A percentile compares a stretch with the other conserved stretches of the same genome.
Evolutionary conservation across 2,888 invertebrate genomes (phyloP).

Genomic region (Hedychridium roseum): DNA sequence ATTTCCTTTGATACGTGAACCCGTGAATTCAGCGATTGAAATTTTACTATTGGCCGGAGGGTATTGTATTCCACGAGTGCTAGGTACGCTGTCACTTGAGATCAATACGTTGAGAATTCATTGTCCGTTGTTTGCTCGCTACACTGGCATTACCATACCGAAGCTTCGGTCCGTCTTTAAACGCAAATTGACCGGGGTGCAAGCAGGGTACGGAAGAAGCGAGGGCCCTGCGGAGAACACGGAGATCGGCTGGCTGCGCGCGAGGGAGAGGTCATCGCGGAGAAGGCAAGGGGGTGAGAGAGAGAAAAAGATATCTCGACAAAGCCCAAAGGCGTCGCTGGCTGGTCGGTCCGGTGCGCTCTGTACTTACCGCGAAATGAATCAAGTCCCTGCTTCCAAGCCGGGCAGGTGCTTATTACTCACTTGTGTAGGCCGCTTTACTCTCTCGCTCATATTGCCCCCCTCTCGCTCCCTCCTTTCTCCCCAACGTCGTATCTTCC

Average conservation of each 20-base stretch:
- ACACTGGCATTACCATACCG: too few species aligned
- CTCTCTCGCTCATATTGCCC: slow-evolving; percentile 16
- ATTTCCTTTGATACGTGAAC: too few species aligned
- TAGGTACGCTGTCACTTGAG: too few species aligned
- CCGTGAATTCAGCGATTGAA: too few species aligned
- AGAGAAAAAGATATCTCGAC: slow-evolving; percentile 20
- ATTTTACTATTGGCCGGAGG: too few species aligned
- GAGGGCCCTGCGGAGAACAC: neutral
- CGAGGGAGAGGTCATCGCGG: neutral
- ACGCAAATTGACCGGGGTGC: too few species aligned
- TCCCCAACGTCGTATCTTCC: too few species aligned
- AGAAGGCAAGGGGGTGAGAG: slow-evolving; percentile 3
- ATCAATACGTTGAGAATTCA: too few species aligned
- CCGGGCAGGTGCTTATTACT: slow-evolving; percentile 64
- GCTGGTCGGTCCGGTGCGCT: slow-evolving; percentile 46
- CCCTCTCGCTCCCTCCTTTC: slow-evolving; percentile 24
- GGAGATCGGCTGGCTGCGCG: too few species aligned
- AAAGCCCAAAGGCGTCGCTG: slow-evolving; percentile 51
- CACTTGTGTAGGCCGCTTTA: slow-evolving; percentile 41
- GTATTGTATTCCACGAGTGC: too few species aligned
- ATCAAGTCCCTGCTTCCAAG: slow-evolving; percentile 60
- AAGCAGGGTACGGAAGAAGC: neutral
- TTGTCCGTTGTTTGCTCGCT: too few species aligned
- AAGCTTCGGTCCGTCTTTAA: too few species aligned
- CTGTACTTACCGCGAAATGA: slow-evolving; percentile 64